Base-by-base conservation (phyloP, 2,797 vertebrate species). In the Parauchenoglanis punctatus region DNA sequence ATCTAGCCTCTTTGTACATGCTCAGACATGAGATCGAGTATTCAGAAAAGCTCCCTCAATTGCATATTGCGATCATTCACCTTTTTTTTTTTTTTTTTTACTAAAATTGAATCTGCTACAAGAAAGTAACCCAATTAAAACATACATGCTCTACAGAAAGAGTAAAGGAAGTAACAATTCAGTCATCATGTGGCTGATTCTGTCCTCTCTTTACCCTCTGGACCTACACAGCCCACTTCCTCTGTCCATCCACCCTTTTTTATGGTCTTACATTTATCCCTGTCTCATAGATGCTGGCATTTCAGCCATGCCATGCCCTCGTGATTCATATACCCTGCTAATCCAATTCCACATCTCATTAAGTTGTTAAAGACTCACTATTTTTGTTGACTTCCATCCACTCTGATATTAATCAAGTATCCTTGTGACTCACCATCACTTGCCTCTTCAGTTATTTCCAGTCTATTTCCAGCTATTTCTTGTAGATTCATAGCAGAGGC, bases 241-340 rank as follows among this genome's bases (percentile, higher is more conserved):
- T 76, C 18, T 40, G 46, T 44, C 76, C 73, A 40, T 54, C 65
- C 72, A 31, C 75, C 18, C 2, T 1, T 4, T 15, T 31, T 86
- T 83, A 56, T 73, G 81, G 65, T 76, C 23, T 87, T 86, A 46
- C 49, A 59, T 81, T 82, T 88, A 87, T 58, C 3, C 11, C 40
- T 75, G 23, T 15, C 5, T 61, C 56, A 44, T 61, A 56, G 63
- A 83, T 90, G 65, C 87, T 87, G 54, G 82, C 56, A 81, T 25
- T 44, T 80, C 73, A 82, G 88, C 88, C 89, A 82, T 93, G 90
- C 91, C 31, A 44, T 67, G 40, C 92, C 92, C 94, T 94, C 90
- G 90, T 86, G 94, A 94, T 92, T 95, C 93, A 88, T 85, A 95
- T 96, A 92, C 93, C 91, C 92, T 83, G 73, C 91, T 87, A 95